These are phyloP conservation scores for Oryctes rhinoceros DNA, from an alignment of 1,140 invertebrate species.

Conservation along the genomic window DNA sequence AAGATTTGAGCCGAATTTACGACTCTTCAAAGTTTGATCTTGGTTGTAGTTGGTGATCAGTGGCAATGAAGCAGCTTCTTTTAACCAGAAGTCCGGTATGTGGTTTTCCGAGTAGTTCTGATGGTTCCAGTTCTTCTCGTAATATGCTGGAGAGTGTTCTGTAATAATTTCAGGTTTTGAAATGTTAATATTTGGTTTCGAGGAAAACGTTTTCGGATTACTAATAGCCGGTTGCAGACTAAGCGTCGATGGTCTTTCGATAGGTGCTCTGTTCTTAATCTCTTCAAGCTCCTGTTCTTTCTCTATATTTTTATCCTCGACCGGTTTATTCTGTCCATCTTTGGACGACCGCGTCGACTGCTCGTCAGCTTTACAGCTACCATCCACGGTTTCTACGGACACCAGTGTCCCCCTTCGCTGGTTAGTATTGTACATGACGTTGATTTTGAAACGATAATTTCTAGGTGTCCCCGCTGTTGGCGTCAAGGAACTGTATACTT, in stretches of 20 bases:
- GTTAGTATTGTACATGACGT: neutral
- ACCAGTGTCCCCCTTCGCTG: conserved; percentile 18
- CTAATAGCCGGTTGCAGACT: neutral
- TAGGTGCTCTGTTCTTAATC: neutral
- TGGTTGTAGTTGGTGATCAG: neutral
- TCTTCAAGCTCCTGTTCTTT: neutral
- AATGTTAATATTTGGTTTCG: neutral
- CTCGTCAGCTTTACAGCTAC: neutral
- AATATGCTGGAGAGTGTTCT: neutral
- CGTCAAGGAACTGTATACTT: conserved; percentile 44
- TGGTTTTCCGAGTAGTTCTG: neutral
- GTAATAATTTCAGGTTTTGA: conserved; percentile 9
- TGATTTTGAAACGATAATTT: conserved; percentile 32
- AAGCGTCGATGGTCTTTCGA: neutral
- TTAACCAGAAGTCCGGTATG: neutral
- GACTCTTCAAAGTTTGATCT: neutral
- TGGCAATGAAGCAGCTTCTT: conserved; percentile 10
- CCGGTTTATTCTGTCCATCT: neutral
- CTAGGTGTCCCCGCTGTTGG: neutral
- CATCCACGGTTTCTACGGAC: conserved; percentile 19
- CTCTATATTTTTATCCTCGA: neutral
- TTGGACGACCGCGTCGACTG: neutral
- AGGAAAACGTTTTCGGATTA: neutral
- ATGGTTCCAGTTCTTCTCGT: neutral
- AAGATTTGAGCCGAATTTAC: neutral